phyloP scores from a whole-genome alignment of 2,797 vertebrate genomes.

The Acanthornis magna region DNA sequence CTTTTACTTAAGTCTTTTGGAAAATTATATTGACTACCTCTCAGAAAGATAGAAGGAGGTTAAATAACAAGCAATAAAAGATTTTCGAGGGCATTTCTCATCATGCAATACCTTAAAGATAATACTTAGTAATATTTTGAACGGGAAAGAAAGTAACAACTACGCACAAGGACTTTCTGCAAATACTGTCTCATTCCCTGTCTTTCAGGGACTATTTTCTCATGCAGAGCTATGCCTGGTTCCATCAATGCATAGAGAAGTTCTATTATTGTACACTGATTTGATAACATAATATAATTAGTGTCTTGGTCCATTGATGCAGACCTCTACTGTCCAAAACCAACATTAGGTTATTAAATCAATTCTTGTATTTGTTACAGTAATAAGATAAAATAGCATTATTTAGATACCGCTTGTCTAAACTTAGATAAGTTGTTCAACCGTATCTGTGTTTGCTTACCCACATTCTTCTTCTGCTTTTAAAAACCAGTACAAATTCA shows the following conservation, averaged over 20 bases:
- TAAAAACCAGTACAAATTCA: conserved; percentile 6
- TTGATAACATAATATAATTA: conserved; percentile 58
- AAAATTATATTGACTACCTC: conserved; percentile 14
- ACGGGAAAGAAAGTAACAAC: not conserved
- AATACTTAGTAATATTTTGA: conserved; percentile 10
- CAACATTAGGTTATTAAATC: conserved; percentile 60
- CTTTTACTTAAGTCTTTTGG: not conserved
- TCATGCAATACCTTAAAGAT: not conserved
- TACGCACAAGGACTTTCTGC: not conserved
- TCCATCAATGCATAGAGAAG: not conserved
- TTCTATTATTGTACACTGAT: conserved; percentile 40
- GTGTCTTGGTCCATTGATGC: conserved; percentile 16
- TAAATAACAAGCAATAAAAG: conserved; percentile 24
- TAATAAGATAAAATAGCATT: conserved; percentile 44
- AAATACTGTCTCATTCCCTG: not conserved
- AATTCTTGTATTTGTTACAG: conserved; percentile 8
- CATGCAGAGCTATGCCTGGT: not conserved
- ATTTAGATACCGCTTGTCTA: conserved; percentile 43
- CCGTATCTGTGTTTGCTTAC: conserved; percentile 11
- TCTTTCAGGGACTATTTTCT: conserved; percentile 4
- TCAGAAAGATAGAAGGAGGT: conserved; percentile 2
- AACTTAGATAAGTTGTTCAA: conserved; percentile 39
- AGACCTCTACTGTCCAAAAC: conserved; percentile 37
- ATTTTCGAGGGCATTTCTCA: not conserved
- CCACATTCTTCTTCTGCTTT: conserved; percentile 24